Percentiles rank a stretch among this genome's conserved stretches.
phyloP scores from a whole-genome alignment of 2,113 vertebrate genomes.

The Mystacornis crossleyi region DNA sequence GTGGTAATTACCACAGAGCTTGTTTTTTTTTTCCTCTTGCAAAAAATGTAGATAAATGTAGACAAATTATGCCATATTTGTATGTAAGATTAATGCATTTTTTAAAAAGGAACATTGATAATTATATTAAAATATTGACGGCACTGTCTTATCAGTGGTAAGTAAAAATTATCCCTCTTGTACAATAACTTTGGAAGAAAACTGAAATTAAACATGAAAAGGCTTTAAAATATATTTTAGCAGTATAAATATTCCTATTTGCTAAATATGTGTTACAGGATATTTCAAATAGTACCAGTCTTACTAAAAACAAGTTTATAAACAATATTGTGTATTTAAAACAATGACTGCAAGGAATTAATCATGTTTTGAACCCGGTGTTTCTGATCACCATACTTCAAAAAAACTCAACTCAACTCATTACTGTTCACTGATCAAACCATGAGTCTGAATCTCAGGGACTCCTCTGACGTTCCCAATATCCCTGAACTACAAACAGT shows the following conservation, averaged over 20 bases:
- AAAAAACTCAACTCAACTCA: background rate
- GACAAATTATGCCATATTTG: background rate
- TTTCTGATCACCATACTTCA: background rate
- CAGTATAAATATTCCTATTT: background rate
- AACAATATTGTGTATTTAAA: background rate
- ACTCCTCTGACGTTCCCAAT: background rate
- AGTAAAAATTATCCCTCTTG: background rate
- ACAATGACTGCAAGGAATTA: background rate
- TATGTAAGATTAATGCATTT: background rate
- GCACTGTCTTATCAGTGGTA: background rate
- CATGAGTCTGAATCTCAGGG: background rate
- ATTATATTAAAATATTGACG: background rate
- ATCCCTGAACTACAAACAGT: background rate
- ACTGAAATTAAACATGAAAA: background rate
- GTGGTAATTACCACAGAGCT: background rate
- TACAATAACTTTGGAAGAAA: background rate
- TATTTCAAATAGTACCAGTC: background rate
- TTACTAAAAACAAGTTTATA: background rate
- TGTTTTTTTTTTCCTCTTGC: background rate
- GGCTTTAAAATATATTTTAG: background rate
- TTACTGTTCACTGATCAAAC: background rate
- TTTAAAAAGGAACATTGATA: background rate
- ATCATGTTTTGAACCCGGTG: background rate
- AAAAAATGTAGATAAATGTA: background rate
- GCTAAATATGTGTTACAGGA: background rate